phyloP scores from a whole-genome alignment of 2,888 invertebrate species.

The Cremastinae sp. region DNA sequence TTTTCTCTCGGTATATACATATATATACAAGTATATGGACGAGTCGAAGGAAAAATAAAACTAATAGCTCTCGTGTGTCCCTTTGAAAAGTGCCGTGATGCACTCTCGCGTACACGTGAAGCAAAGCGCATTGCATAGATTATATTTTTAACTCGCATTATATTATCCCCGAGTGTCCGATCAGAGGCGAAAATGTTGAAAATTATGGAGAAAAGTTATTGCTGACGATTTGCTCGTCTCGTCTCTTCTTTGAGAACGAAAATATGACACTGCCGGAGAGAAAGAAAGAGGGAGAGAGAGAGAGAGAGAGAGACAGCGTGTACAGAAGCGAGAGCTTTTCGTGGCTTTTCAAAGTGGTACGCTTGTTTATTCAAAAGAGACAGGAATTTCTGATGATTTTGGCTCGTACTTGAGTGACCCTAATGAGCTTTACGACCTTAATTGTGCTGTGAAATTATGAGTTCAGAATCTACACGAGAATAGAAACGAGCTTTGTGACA shows the following conservation, averaged over 20 bases:
- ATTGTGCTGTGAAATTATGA: constrained; percentile 46
- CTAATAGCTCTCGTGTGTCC: constrained; percentile 42
- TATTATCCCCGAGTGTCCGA: constrained; percentile 12
- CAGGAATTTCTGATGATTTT: constrained; percentile 30
- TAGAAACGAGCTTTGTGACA: no score
- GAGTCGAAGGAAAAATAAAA: constrained; percentile 15
- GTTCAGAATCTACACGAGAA: constrained; percentile 34
- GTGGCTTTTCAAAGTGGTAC: constrained; percentile 3
- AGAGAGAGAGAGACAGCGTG: no score
- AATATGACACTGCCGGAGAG: not conserved
- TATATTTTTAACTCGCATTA: constrained; percentile 13
- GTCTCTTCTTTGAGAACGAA: constrained; percentile 1
- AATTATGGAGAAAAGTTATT: constrained; percentile 27
- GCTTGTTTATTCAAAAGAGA: constrained; percentile 26
- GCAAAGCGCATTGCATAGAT: constrained; percentile 39
- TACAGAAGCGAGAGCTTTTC: not conserved
- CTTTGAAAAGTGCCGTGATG: constrained; percentile 53
- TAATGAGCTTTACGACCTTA: constrained; percentile 59
- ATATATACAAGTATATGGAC: not conserved
- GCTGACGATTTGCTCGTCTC: constrained; percentile 5
- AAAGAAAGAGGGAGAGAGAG: no score
- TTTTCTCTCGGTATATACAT: constrained; percentile 31
- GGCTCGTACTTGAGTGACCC: constrained; percentile 49
- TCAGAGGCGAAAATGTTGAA: constrained; percentile 33
- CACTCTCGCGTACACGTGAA: constrained; percentile 28